A percentile compares a stretch with the other conserved stretches of the same genome.
These are phyloP conservation scores for Myiagra hebetior DNA, from an alignment of 2,113 vertebrate genomes.

Conservation along the genomic window DNA sequence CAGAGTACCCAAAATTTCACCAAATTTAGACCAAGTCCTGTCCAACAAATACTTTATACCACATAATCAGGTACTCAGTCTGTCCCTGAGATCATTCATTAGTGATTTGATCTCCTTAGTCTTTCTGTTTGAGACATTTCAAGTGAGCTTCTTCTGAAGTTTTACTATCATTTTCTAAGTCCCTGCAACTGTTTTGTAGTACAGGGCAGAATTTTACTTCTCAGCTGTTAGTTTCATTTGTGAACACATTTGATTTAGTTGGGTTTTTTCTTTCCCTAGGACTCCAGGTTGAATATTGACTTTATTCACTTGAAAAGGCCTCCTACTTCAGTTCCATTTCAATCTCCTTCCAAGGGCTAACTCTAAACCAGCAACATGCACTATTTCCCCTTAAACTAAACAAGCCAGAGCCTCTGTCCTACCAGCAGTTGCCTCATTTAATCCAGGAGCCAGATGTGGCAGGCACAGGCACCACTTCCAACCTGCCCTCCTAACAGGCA, in stretches of 20 bases:
- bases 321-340: neutral
- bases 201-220: too few relatives aligned
- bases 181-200: neutral
- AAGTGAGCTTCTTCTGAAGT: neutral
- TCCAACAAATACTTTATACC: neutral
- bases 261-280: accelerated
- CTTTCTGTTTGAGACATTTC: neutral
- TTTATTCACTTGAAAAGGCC: neutral
- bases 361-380: neutral
- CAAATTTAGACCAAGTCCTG: neutral
- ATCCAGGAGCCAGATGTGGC: neutral
- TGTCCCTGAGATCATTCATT: neutral
- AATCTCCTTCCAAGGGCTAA: neutral
- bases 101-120: neutral
- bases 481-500: neutral
- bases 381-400: neutral
- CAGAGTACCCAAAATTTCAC: neutral
- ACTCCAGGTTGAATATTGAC: neutral
- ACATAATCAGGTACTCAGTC: neutral
- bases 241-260: neutral
- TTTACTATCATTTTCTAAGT: neutral
- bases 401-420: neutral
- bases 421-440: neutral
- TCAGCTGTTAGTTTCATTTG: neutral
- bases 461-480: neutral